Conservation (phyloP, 2,797 vertebrate species). For the Atherinosoma microstoma region DNA sequence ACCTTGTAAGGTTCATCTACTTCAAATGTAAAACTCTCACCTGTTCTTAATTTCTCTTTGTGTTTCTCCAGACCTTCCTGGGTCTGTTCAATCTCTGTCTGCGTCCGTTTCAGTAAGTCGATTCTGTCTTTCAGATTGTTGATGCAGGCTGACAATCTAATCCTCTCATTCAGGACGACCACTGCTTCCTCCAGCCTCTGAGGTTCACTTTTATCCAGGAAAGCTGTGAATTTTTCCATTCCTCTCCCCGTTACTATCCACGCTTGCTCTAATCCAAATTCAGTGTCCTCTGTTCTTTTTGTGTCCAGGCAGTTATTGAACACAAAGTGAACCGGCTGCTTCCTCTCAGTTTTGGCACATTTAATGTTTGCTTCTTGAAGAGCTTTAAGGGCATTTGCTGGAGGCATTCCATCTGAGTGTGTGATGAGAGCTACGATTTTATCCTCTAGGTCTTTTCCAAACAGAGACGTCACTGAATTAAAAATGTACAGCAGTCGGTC, state of each 20-base stretch:
- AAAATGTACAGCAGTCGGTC: not conserved
- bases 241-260: too few species aligned
- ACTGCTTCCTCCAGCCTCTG: not conserved
- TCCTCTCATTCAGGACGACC: not conserved
- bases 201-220: not conserved
- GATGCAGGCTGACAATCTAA: conserved; percentile 6
- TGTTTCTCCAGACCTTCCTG: not conserved
- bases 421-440: conserved; percentile 1
- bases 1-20: not conserved
- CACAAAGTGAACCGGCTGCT: not conserved
- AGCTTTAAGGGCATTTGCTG: not conserved
- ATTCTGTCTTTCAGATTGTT: conserved; percentile 9
- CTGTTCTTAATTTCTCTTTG: not conserved
- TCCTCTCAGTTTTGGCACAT: not conserved
- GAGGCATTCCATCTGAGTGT: not conserved
- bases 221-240: not conserved
- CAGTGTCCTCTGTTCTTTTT: too few species aligned
- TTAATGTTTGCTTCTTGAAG: not conserved
- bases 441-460: not conserved
- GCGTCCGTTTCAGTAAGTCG: not conserved
- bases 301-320: too few species aligned
- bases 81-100: not conserved
- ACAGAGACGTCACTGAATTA: conserved; percentile 4
- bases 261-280: too few species aligned
- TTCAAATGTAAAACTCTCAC: not conserved